A percentile compares a stretch with the other conserved stretches of the same genome.
These are phyloP conservation scores for Limnothrissa miodon DNA, from an alignment of 2,113 vertebrate genomes.

Conservation along the genomic window DNA sequence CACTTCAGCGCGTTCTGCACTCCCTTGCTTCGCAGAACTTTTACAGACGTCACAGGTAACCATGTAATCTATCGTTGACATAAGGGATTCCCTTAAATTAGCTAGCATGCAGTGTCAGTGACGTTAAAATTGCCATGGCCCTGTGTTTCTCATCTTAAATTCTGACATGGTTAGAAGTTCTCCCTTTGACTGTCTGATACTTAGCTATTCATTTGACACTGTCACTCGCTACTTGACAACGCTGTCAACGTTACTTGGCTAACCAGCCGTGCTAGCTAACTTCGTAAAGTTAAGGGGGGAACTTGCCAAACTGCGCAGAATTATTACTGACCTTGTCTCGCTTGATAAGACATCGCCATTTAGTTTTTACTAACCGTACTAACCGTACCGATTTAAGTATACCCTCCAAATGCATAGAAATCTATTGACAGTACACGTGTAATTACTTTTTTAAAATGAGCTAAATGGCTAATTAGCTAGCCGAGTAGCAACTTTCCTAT, in stretches of 20 bases:
- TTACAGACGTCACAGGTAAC: neutral
- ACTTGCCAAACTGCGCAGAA: constrained; percentile 8
- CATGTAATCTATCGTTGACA: too few relatives aligned
- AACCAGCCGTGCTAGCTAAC: neutral
- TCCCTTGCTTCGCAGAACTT: neutral
- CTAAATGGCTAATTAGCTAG: constrained; percentile 11
- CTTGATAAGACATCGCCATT: neutral
- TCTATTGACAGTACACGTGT: neutral
- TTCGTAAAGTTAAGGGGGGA: neutral
- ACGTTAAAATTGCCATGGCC: neutral
- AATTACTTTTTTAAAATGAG: neutral
- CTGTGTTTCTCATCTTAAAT: neutral
- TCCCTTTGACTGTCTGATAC: neutral
- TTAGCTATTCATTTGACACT: neutral
- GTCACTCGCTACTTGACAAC: neutral
- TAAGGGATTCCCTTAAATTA: neutral
- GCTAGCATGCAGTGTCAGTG: neutral
- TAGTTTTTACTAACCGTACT: neutral
- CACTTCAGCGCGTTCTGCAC: neutral
- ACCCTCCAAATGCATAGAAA: neutral
- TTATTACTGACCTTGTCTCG: neutral
- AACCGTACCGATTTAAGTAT: too few relatives aligned
- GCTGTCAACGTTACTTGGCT: neutral
- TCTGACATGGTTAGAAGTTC: neutral
- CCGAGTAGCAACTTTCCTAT: constrained; percentile 4